These are phyloP conservation scores for Phlogophora meticulosa DNA, from an alignment of 2,888 invertebrate genomes.

Conservation along the genomic window DNA sequence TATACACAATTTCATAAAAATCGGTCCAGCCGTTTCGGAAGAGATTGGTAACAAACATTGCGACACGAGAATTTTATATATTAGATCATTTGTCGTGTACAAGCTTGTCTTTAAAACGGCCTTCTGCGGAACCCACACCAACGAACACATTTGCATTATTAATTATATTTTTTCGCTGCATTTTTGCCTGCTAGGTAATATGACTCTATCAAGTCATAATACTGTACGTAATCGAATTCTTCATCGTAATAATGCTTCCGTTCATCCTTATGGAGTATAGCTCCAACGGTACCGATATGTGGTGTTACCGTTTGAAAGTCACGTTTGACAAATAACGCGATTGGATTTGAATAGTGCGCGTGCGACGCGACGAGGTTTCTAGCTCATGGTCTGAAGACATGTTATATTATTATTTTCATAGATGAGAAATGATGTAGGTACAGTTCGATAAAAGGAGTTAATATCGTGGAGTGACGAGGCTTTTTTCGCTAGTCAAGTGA, in stretches of 20 bases:
- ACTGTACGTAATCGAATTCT: slow-evolving; percentile 37
- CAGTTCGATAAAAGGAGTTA: neutral
- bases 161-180: neutral
- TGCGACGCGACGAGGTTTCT: slow-evolving; percentile 14
- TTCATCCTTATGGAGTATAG: slow-evolving; percentile 30
- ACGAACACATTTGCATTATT: neutral
- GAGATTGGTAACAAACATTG: too few species aligned
- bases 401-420: slow-evolving; percentile 18
- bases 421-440: neutral
- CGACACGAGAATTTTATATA: too few species aligned
- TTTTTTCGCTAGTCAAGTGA: neutral
- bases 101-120: neutral
- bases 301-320: slow-evolving; percentile 36
- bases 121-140: neutral
- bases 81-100: too few species aligned
- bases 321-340: slow-evolving; percentile 45
- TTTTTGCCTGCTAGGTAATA: neutral
- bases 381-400: slow-evolving; percentile 5
- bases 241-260: slow-evolving; percentile 48
- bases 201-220: slow-evolving; percentile 19
- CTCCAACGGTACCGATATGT: slow-evolving; percentile 48
- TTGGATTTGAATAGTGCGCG: slow-evolving; percentile 29
- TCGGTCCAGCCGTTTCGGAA: too few species aligned
- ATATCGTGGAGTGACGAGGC: neutral
- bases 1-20: too few species aligned